Base-by-base conservation (phyloP, 2,113 vertebrate genomes). In the Okapia johnstoni region DNA sequence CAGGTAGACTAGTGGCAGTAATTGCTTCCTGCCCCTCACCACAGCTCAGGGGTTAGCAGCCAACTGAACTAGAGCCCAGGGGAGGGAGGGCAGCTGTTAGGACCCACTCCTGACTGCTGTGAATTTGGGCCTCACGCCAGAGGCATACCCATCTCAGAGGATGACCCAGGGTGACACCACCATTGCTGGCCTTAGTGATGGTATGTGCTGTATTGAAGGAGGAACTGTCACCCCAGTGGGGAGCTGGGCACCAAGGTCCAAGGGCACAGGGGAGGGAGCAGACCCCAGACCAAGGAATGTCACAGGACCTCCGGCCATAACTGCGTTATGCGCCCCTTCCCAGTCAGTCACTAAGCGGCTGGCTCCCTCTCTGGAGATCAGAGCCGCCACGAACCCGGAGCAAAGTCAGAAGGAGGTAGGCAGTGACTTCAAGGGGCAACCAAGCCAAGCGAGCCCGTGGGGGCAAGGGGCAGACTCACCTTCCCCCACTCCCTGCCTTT, bases 301-400 rank as follows among this genome's bases (percentile, higher is more conserved):
- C 52, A 1, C 26, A 28, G 54, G 90, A 28, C 77, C 55, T 30
- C 11, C 2, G 36, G 15, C 25, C 73, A 6, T 57, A 13, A 2
- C 15, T 36, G 7, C 6, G 6, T 8, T 8, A 40, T 2, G 3
- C 2, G 0, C 25, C 3, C 19, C 17, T 17, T 21, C 81, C 33
- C 15, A 30, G 55, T 26, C 33, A 26, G 23, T n/a, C 33, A 1
- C n/a, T 15, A 54, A 19, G 15, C 1, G 21, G 40, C 55, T 25
- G 21, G 66, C 21, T 40, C 21, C 21, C 66, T 26, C 5, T 3
- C 36, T n/a, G 36, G 88, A 85, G n/a, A 55, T 48, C 54, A 17
- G 43, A 33, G 40, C 43, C 73, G 28, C 26, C 36, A 3, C 0
- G 7, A 23, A 25, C 48, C 40, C 25, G 40, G 40, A 7, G 19